These are phyloP conservation scores for Borostomias antarcticus DNA, from an alignment of 2,797 vertebrate species.

Conservation along the genomic window DNA sequence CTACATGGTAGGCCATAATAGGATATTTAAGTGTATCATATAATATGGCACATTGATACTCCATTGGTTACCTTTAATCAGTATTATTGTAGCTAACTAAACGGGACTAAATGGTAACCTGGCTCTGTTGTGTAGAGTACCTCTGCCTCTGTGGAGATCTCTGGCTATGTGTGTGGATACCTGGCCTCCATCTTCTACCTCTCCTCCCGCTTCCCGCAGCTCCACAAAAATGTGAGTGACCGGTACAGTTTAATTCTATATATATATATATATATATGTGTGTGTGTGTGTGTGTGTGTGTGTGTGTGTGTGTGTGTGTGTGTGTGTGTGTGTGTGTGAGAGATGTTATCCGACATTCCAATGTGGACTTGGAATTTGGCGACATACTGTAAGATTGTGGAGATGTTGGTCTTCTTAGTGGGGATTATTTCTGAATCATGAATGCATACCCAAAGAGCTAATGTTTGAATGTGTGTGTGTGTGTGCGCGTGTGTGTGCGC, in stretches of 20 bases:
- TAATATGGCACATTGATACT: too few relatives aligned
- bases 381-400: too few relatives aligned
- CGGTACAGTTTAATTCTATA: neutral
- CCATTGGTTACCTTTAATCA: too few relatives aligned
- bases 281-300: neutral
- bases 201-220: slow-evolving; percentile 74
- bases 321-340: neutral
- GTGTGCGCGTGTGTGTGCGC: too few relatives aligned
- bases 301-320: neutral
- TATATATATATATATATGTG: too few relatives aligned
- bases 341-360: neutral
- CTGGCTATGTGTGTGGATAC: slow-evolving; percentile 77
- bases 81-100: neutral
- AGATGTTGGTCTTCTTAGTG: too few relatives aligned
- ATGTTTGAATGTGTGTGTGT: too few relatives aligned
- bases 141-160: slow-evolving; percentile 66
- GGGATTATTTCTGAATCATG: too few relatives aligned
- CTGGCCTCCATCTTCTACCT: slow-evolving; percentile 76
- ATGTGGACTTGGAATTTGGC: neutral
- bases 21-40: too few relatives aligned
- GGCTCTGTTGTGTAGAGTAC: slow-evolving; percentile 45
- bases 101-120: neutral
- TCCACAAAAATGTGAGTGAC: slow-evolving; percentile 76
- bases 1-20: too few relatives aligned
- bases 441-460: too few relatives aligned